Conservation (phyloP, 2,113 vertebrate species). For the Regulus satrapa region DNA sequence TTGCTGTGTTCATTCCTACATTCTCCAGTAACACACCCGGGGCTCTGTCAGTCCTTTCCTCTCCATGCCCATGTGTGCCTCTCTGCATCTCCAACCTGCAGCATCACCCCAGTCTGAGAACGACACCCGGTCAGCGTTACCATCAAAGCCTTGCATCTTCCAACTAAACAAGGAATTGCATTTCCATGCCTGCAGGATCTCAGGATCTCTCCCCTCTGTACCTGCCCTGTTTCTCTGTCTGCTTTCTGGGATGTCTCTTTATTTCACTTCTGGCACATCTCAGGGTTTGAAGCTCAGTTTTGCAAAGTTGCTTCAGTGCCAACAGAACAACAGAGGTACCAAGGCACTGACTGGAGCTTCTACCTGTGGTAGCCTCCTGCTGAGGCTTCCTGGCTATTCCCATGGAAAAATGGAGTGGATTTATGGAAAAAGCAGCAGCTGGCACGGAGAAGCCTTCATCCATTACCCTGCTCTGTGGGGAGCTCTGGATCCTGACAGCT, state of each 20-base stretch:
- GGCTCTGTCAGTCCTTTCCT: neutral
- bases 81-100: neutral
- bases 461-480: neutral
- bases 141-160: neutral
- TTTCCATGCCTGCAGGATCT: neutral
- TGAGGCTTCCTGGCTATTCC: neutral
- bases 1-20: neutral
- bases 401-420: neutral
- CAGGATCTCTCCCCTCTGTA: neutral
- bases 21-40: neutral
- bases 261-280: neutral
- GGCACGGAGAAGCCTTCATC: neutral
- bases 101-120: neutral
- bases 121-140: neutral
- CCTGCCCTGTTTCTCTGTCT: neutral
- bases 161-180: neutral
- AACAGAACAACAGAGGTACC: neutral
- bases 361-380: neutral
- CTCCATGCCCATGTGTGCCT: neutral
- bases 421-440: neutral
- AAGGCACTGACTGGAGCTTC: neutral
- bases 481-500: neutral
- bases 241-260: neutral
- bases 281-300: neutral
- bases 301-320: neutral